Percentiles rank a stretch among this genome's conserved stretches.
These are phyloP conservation scores for Nematostella vectensis DNA, from an alignment of 92 coral and sea anemone genomes.

Conservation along the genomic window DNA sequence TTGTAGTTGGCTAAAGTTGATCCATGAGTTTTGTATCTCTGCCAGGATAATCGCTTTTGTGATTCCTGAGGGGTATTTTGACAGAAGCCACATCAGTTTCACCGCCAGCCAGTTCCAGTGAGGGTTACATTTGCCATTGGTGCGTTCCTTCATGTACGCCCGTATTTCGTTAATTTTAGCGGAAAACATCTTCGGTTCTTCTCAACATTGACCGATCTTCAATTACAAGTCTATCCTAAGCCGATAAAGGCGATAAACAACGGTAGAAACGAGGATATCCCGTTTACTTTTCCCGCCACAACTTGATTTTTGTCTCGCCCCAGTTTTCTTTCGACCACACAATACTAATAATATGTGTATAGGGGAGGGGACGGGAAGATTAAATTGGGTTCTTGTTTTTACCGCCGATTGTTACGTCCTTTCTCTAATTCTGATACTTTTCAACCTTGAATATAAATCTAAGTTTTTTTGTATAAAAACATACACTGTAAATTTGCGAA, in stretches of 20 bases:
- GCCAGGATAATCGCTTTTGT: constrained; percentile 89
- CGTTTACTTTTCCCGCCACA: constrained; percentile 28
- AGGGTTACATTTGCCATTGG: constrained; percentile 65
- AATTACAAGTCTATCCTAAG: too few relatives aligned
- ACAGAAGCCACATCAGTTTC: constrained; percentile 56
- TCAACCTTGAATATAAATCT: too few relatives aligned
- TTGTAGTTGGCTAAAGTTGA: constrained; percentile 54
- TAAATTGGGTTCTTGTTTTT: too few relatives aligned
- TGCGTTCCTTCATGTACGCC: constrained; percentile 45
- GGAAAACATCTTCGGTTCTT: constrained; percentile 56
- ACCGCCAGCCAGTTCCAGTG: constrained; percentile 91
- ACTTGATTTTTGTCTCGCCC: constrained; percentile 8
- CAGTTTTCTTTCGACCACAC: too few relatives aligned
- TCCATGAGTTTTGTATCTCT: constrained; percentile 89
- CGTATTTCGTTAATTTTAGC: constrained; percentile 52
- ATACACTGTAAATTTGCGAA: too few relatives aligned
- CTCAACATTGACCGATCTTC: too few relatives aligned
- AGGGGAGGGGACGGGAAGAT: too few relatives aligned
- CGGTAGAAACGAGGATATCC: neutral
- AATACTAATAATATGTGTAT: too few relatives aligned
- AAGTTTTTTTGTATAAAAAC: too few relatives aligned
- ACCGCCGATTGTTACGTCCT: too few relatives aligned
- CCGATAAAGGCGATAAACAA: too few relatives aligned
- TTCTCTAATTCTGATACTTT: too few relatives aligned
- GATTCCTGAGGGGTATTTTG: constrained; percentile 86